Conservation (phyloP, 2,797 vertebrate species). For the Neoniphon sammara region DNA sequence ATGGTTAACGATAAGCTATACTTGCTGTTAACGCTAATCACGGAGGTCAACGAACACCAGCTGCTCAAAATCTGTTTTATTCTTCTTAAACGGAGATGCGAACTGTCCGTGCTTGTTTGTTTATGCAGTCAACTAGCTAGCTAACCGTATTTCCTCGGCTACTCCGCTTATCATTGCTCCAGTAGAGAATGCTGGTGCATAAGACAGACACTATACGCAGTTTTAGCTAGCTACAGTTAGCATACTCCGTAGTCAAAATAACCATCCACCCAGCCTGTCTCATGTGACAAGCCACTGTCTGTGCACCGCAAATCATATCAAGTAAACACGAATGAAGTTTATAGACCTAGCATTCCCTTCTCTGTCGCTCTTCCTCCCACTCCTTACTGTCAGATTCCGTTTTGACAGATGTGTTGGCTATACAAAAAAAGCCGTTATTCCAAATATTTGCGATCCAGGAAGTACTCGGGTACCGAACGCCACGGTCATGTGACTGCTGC, state of each 20-base stretch:
- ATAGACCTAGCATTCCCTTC: not conserved
- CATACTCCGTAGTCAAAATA: not conserved
- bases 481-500: slow-evolving; percentile 77
- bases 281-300: not conserved
- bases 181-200: not conserved
- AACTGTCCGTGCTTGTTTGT: not conserved
- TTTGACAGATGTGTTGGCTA: not conserved
- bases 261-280: not conserved
- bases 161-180: slow-evolving; percentile 44
- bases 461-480: slow-evolving; percentile 35
- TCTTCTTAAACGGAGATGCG: slow-evolving; percentile 7
- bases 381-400: not conserved
- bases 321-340: not conserved
- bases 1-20: not conserved
- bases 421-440: slow-evolving; percentile 1
- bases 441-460: slow-evolving; percentile 56
- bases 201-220: not conserved
- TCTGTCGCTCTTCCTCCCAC: not conserved
- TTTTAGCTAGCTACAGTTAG: slow-evolving; percentile 3
- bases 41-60: not conserved
- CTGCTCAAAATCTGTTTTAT: slow-evolving; percentile 18
- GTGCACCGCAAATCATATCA: not conserved
- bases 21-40: slow-evolving; percentile 10
- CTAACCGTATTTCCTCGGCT: slow-evolving; percentile 21
- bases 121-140: slow-evolving; percentile 18